phyloP scores from a whole-genome alignment of 2,888 invertebrate genomes.

The Drosophila picticornis region DNA sequence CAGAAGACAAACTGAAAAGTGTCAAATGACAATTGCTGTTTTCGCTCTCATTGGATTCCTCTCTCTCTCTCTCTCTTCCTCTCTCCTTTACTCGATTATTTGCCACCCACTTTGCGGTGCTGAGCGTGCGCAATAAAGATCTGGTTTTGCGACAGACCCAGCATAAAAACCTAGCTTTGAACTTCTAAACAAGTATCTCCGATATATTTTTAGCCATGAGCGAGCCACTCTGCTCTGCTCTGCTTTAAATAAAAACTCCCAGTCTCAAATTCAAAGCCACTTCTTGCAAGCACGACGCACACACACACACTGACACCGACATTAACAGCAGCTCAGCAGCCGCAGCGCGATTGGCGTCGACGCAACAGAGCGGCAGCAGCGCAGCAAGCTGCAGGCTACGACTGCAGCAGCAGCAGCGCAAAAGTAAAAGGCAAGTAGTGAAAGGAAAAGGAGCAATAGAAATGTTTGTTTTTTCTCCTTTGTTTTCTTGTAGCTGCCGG shows the following conservation, averaged over 20 bases:
- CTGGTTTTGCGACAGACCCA: not conserved
- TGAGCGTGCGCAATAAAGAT: constrained; percentile 55
- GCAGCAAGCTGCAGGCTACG: constrained; percentile 2
- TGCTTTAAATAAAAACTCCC: constrained; percentile 8
- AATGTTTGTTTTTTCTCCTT: not conserved
- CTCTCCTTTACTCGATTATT: constrained; percentile 12
- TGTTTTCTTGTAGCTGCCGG: constrained; percentile 21
- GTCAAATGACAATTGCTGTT: constrained; percentile 30
- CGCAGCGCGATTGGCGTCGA: constrained; percentile 11
- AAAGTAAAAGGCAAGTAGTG: constrained; percentile 78
- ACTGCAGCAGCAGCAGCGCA: constrained; percentile 26
- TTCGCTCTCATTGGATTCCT: constrained; percentile 8
- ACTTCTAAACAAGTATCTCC: constrained; percentile 49
- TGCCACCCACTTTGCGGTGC: constrained; percentile 53
- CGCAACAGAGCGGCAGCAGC: constrained; percentile 10
- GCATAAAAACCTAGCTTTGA: constrained; percentile 46
- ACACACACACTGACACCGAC: constrained; percentile 46
- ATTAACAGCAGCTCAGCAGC: not conserved
- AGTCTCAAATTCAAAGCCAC: constrained; percentile 40
- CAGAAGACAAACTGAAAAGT: constrained; percentile 65
- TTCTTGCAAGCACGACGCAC: constrained; percentile 57
- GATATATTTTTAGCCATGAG: constrained; percentile 66
- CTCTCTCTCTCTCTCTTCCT: constrained; percentile 3
- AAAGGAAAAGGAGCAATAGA: constrained; percentile 59
- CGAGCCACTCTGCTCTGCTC: constrained; percentile 22